Conservation (phyloP, 2,113 vertebrate species). For the Rynchops niger region DNA sequence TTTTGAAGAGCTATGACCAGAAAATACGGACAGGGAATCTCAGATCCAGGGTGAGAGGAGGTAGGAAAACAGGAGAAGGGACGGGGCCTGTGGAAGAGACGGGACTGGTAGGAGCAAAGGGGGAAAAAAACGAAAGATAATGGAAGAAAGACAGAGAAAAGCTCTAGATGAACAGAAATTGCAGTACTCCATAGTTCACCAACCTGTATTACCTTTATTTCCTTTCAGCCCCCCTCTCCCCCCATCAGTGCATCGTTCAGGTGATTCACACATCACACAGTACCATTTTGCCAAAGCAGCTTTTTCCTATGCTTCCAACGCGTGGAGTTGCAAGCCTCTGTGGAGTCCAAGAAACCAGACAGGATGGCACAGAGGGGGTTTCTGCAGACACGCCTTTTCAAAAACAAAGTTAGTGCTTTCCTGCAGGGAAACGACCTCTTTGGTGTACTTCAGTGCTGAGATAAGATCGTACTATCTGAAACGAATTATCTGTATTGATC, state of each 20-base stretch:
- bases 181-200: neutral
- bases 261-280: neutral
- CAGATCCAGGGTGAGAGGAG: neutral
- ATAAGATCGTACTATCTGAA: neutral
- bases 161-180: neutral
- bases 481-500: constrained; percentile 21
- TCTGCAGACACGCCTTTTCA: neutral
- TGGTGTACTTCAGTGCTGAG: neutral
- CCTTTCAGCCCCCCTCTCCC: neutral
- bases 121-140: neutral
- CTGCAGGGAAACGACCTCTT: neutral
- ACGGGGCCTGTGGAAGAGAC: neutral
- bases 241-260: neutral
- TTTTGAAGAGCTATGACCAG: neutral
- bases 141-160: neutral
- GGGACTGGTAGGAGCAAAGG: neutral
- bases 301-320: neutral
- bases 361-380: neutral
- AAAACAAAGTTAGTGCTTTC: neutral
- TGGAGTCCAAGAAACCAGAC: neutral
- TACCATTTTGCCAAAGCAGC: neutral
- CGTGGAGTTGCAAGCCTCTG: accelerated
- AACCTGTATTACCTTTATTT: neutral
- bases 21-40: neutral
- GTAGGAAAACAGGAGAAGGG: neutral